Evolutionary conservation across 2,888 invertebrate species (phyloP), one percentile per base, ranked within the genome.

Genomic region (Horisme vitalbata): DNA sequence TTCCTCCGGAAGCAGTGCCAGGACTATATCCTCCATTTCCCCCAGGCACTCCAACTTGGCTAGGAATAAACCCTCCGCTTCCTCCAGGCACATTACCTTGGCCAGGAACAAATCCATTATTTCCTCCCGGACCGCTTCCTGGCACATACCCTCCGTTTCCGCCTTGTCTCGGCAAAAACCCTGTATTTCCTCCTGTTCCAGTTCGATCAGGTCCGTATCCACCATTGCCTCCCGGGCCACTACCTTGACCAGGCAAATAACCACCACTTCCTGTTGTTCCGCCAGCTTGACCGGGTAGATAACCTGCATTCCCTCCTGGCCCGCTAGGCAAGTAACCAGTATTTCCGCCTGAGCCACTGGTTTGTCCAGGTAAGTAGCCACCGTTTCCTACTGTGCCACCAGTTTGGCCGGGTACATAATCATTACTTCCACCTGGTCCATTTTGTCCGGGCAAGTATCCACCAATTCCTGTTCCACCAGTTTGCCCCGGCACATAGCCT

Each of bases 131-230:
- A 14, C 28, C 43, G 13, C 20, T 35, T 9, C 28, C 24, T 44
- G 58, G 45, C 2, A 50, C 41, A 52, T 59, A 57, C 18, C 31
- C 57, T 10, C 48, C 50, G 21, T 35, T 45, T 20, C 46, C 51
- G n/a, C 28, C 24, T 44, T 50, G 61, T 6, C 58, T 50, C 2
- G 58, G 45, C 2, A 50, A 41, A 52, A 59, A 57, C 18, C 31
- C 57, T 10, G 47, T 51, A 23, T 35, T 45, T 20, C 46, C 51
- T 31, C 41, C 48, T 4, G 44, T 41, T 3, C 14, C 18, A 23
- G 11, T 34, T 45, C 39, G 44, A 31, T 50, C 58, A 41, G 37
- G 57, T 45, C 41, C 44, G 4, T 31, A 55, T 1, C 37, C 38
- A 4, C 47, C 38, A 21, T 43, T 51, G 41, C 50, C 35, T 13